Evolutionary conservation across 1,140 invertebrate genomes (phyloP).

Genomic region (Papilio polyxenes): DNA sequence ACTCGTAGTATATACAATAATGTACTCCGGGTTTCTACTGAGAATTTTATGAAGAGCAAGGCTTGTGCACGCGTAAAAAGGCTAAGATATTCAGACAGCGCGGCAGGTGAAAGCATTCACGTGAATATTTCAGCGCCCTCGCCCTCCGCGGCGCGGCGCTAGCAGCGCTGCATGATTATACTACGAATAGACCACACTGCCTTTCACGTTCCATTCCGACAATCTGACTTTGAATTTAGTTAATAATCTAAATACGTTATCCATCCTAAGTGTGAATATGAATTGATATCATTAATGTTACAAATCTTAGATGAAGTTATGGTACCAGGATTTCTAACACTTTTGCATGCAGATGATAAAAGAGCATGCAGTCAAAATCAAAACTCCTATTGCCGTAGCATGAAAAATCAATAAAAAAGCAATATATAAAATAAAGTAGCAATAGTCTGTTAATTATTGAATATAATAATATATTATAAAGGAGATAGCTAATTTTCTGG

Average conservation of each 20-base stretch:
- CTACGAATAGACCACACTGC: background rate
- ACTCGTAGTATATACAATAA: background rate
- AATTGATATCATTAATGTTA: no score
- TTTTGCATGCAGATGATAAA: no score
- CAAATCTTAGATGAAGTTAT: no score
- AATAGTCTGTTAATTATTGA: no score
- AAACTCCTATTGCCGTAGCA: no score
- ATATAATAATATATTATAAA: background rate
- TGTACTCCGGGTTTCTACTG: background rate
- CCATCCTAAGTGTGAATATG: no score
- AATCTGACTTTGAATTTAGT: background rate
- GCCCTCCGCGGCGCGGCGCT: slow-evolving; percentile 1
- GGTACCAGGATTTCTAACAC: no score
- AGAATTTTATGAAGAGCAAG: slow-evolving; percentile 19
- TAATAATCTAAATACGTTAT: background rate
- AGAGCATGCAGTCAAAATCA: no score
- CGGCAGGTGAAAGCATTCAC: slow-evolving; percentile 25
- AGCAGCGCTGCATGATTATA: background rate
- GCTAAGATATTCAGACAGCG: slow-evolving; percentile 22
- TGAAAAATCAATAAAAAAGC: no score
- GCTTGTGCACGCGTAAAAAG: slow-evolving; percentile 19
- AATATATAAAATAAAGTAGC: no score
- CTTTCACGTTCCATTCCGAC: background rate
- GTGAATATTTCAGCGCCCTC: slow-evolving; percentile 11
- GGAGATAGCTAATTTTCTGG: background rate